Evolutionary conservation across 2,113 vertebrate species (phyloP).

Genomic region (Psilopogon haemacephalus): DNA sequence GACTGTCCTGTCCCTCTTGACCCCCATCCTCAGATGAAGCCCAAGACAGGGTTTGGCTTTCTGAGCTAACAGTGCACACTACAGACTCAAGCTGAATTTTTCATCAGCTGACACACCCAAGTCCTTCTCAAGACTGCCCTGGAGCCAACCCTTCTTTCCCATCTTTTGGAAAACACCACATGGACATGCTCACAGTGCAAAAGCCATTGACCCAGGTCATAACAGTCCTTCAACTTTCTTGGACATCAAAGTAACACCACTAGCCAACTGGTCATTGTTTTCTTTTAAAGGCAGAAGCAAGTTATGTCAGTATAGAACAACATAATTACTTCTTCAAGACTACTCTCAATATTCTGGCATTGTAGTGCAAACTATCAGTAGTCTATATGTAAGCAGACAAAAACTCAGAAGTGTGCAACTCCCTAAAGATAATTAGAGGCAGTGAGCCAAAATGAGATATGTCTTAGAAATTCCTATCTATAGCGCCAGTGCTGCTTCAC

Average conservation of each 20-base stretch:
- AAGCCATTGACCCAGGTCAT: not conserved
- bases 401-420: not conserved
- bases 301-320: not conserved
- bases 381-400: not conserved
- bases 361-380: not conserved
- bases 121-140: no score
- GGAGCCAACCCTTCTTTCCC: no score
- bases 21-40: no score
- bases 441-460: not conserved
- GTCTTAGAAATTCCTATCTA: not conserved
- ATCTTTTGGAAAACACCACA: not conserved
- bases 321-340: not conserved
- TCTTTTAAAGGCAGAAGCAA: not conserved
- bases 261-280: not conserved
- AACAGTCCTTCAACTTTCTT: not conserved
- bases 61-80: no score
- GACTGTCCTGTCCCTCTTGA: no score
- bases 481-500: not conserved
- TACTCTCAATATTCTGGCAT: not conserved
- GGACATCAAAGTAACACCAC: not conserved
- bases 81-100: no score
- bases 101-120: no score
- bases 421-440: not conserved
- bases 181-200: not conserved
- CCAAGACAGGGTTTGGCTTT: no score